A percentile compares a stretch with the other conserved stretches of the same genome.
Evolutionary conservation across 2,888 invertebrate genomes (phyloP).

Genomic region (Blastobasis adustella): DNA sequence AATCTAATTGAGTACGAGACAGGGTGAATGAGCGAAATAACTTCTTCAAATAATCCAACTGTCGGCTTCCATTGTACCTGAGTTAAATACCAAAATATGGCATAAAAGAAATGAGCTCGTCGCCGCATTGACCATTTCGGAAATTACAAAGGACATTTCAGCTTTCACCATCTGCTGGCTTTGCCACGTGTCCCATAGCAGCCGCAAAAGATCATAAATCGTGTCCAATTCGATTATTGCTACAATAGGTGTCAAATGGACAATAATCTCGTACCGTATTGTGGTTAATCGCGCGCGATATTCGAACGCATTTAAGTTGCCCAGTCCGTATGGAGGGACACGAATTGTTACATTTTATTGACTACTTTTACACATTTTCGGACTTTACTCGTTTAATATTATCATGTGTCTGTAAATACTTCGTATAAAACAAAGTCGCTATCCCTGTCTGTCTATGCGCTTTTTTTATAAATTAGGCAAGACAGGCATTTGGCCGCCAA

Average conservation of each 20-base stretch:
- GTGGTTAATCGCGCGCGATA: slow-evolving; percentile 35
- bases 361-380: too few relatives aligned
- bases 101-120: slow-evolving; percentile 17
- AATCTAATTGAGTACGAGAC: neutral
- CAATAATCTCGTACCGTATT: slow-evolving; percentile 45
- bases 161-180: slow-evolving; percentile 53
- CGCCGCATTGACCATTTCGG: slow-evolving; percentile 29
- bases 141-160: slow-evolving; percentile 8
- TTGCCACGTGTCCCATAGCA: slow-evolving; percentile 47
- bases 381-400: too few relatives aligned
- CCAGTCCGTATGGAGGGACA: too few relatives aligned
- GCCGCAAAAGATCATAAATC: slow-evolving; percentile 42
- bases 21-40: slow-evolving; percentile 14
- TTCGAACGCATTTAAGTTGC: slow-evolving; percentile 18
- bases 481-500: too few relatives aligned
- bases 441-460: too few relatives aligned
- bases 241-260: slow-evolving; percentile 57
- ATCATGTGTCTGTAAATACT: too few relatives aligned
- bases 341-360: too few relatives aligned
- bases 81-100: slow-evolving; percentile 39
- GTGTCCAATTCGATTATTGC: slow-evolving; percentile 46
- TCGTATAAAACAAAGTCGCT: too few relatives aligned
- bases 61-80: slow-evolving; percentile 28
- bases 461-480: too few relatives aligned
- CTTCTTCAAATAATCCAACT: slow-evolving; percentile 27